Base-by-base conservation (phyloP, 1,140 invertebrate species). In the Eumeta japonica region DNA sequence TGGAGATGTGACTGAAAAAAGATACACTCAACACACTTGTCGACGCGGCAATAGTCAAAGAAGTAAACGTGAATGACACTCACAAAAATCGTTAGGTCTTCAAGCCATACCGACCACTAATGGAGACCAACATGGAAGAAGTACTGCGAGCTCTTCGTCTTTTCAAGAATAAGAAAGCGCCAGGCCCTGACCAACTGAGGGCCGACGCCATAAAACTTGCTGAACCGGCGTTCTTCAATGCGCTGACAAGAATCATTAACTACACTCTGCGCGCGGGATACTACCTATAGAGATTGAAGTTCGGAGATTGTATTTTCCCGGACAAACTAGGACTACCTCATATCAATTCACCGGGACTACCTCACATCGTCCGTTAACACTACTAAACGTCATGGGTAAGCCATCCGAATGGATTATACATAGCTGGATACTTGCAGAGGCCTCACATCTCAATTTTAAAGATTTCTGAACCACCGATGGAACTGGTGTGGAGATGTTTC, bases 111-210 rank as follows among this genome's bases (percentile, higher is more conserved):
- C 37, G 33, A 24, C 37, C 37, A 24, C 30, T 39, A 5, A 14
- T 17, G 2, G 5, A 14, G 12, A 28, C 29, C 2, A 7, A 13
- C 2, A 7, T 14, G 10, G 2, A 10, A 10, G 37, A 39, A 13
- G 30, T 39, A 10, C 7, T 11, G 33, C n/a, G 4, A 15, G 37
- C 37, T 5, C 11, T 39, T n/a, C n/a, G 10, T 16, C 9, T 9
- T 9, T 41, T 41, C 12, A 41, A 41, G 29, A 41, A 41, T 13
- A 41, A 35, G 10, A 41, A 41, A 14, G 39, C 39, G 2, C 37
- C 37, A 14, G 37, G 37, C 10, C 30, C 30, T 1, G 37, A 39
- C 12, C 17, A 27, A 10, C 13, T 39, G 15, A 32, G 12, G 10
- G 32, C 16, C 18, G 39, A 41, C 16, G 39, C 32, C 14, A 13